These are phyloP conservation scores for Baronia brevicornis DNA, from an alignment of 2,888 invertebrate species.

Conservation along the genomic window DNA sequence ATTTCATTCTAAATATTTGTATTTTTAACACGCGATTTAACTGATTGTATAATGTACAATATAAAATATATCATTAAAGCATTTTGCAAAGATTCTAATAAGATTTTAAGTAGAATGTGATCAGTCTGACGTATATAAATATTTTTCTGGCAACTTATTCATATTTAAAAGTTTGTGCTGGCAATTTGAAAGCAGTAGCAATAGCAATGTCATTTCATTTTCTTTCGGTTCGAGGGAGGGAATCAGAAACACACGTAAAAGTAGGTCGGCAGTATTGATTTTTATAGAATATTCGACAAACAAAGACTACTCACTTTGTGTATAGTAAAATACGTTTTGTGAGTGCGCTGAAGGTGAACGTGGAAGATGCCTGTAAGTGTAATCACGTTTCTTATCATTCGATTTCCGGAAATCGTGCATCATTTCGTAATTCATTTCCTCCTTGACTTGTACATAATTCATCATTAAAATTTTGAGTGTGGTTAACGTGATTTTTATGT, in stretches of 20 bases:
- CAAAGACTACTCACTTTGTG: slow-evolving; percentile 41
- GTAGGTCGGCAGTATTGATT: slow-evolving; percentile 67
- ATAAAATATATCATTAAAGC: too few species aligned
- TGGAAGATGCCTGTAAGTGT: slow-evolving; percentile 64
- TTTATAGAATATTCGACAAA: slow-evolving; percentile 49
- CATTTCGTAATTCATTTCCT: too few species aligned
- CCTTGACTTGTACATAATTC: too few species aligned
- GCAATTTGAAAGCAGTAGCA: slow-evolving; percentile 7
- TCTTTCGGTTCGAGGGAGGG: slow-evolving; percentile 22
- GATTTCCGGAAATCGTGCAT: slow-evolving; percentile 38
- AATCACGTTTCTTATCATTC: slow-evolving; percentile 35
- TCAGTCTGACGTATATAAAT: too few species aligned
- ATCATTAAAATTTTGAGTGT: slow-evolving; percentile 26
- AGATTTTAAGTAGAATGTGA: too few species aligned
- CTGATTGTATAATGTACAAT: too few species aligned
- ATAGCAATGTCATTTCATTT: slow-evolving; percentile 29
- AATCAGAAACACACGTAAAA: slow-evolving; percentile 38
- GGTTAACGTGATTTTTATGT: too few species aligned
- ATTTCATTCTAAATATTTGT: too few species aligned
- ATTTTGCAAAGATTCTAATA: too few species aligned
- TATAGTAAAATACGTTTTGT: slow-evolving; percentile 32
- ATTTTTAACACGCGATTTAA: too few species aligned
- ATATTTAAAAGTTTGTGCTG: slow-evolving; percentile 1
- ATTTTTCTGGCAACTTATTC: too few species aligned
- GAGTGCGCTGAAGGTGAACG: slow-evolving; percentile 31